Percentiles rank a stretch among this genome's conserved stretches.
Conservation (phyloP, 2,888 invertebrate genomes). For the Drosophila colorata region DNA sequence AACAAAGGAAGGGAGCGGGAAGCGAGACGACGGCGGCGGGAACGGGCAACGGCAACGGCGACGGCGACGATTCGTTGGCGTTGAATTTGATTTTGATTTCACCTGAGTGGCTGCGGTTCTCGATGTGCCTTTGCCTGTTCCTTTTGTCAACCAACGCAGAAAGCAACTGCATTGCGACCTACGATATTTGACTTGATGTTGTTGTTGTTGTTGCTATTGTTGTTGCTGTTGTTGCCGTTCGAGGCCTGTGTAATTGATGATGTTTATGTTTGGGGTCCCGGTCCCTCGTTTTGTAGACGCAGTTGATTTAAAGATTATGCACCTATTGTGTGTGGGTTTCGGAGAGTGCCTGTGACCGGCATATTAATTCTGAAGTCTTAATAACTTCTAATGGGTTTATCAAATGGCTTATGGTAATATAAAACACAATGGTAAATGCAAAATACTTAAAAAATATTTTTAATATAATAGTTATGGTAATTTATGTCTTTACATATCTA, state of each 20-base stretch:
- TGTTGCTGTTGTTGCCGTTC: slow-evolving; percentile 47
- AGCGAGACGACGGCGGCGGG: slow-evolving; percentile 18
- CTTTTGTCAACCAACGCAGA: slow-evolving; percentile 71
- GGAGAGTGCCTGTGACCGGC: slow-evolving; percentile 60
- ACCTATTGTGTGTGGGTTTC: slow-evolving; percentile 77
- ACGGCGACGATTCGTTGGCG: slow-evolving; percentile 63
- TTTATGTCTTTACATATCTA: slow-evolving; percentile 2
- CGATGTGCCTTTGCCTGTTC: slow-evolving; percentile 31
- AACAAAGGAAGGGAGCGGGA: slow-evolving; percentile 30
- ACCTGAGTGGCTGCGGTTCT: slow-evolving; percentile 68
- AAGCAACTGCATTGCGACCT: slow-evolving; percentile 66
- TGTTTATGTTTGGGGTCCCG: slow-evolving; percentile 70
- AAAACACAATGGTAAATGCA: slow-evolving; percentile 37
- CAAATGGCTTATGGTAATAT: slow-evolving; percentile 50
- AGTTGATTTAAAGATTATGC: slow-evolving; percentile 80
- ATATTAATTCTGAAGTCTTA: slow-evolving; percentile 74
- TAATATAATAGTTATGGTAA: slow-evolving; percentile 19
- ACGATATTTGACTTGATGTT: slow-evolving; percentile 58
- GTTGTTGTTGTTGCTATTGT: slow-evolving; percentile 40
- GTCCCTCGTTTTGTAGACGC: slow-evolving; percentile 37
- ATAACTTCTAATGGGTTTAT: slow-evolving; percentile 76
- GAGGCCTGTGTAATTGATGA: slow-evolving; percentile 77
- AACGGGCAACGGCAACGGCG: slow-evolving; percentile 5
- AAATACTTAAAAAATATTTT: slow-evolving; percentile 29
- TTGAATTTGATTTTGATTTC: slow-evolving; percentile 81